Conservation (phyloP, 64 coral and sea anemone species). For the Cladopsammia gracilis region DNA sequence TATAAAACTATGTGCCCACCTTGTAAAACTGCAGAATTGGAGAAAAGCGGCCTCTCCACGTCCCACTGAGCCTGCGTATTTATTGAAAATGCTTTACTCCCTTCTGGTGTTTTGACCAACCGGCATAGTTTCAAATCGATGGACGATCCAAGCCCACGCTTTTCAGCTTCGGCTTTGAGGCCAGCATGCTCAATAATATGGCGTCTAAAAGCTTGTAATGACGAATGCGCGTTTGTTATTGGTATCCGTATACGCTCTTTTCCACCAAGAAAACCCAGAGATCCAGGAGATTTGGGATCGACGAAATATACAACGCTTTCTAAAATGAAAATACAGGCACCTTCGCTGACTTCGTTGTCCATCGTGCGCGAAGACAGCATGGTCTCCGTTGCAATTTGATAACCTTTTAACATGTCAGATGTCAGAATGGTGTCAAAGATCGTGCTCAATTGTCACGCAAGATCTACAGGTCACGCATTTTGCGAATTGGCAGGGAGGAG, state of each 20-base stretch:
- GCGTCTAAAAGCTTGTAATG: background rate
- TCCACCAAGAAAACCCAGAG: background rate
- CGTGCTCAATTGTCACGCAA: too few relatives aligned
- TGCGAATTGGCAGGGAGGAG: too few relatives aligned
- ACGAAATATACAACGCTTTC: too few relatives aligned
- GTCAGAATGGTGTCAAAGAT: too few relatives aligned
- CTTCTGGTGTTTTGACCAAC: background rate
- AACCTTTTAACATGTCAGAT: too few relatives aligned
- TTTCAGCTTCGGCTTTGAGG: conserved; percentile 18
- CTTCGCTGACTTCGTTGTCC: too few relatives aligned
- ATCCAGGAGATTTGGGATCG: too few relatives aligned
- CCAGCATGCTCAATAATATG: conserved; percentile 9
- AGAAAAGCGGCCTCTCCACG: conserved; percentile 24
- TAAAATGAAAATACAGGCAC: too few relatives aligned
- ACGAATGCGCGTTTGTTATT: background rate
- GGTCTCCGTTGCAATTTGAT: too few relatives aligned
- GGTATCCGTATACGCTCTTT: background rate
- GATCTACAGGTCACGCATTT: too few relatives aligned
- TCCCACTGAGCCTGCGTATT: conserved; percentile 26
- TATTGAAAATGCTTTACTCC: background rate
- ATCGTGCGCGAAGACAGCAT: too few relatives aligned
- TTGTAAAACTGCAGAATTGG: conserved; percentile 12
- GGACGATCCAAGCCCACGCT: conserved; percentile 29
- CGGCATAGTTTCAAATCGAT: conserved; percentile 20
- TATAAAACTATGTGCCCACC: background rate